A percentile compares a stretch with the other conserved stretches of the same genome.
phyloP scores from a whole-genome alignment of 2,113 vertebrate species.

The Elephantulus edwardii region DNA sequence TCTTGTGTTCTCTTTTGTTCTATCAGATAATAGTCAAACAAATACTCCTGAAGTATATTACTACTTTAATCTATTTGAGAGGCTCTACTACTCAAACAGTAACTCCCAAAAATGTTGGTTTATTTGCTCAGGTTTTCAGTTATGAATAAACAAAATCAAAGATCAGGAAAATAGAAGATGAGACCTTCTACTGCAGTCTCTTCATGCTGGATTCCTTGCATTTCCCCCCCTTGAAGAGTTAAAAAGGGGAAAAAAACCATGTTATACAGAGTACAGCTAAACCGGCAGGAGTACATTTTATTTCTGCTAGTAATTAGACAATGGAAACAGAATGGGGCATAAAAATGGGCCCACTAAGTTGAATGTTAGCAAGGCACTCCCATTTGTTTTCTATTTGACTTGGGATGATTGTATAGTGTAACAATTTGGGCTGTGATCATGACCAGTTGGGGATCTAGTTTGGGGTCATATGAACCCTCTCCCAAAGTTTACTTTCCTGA shows the following conservation, averaged over 20 bases:
- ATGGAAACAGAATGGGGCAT: no score
- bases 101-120: neutral
- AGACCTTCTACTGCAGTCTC: neutral
- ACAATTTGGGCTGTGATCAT: neutral
- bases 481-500: neutral
- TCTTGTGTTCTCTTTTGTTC: neutral
- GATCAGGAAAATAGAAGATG: neutral
- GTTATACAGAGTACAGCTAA: no score
- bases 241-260: no score
- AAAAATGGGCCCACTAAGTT: no score
- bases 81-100: neutral
- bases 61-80: neutral
- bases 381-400: conserved; percentile 39
- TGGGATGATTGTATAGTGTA: neutral
- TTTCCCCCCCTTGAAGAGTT: no score
- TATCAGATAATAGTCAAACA: neutral
- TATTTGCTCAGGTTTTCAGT: neutral
- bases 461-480: neutral
- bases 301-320: no score
- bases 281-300: no score
- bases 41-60: neutral
- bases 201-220: conserved; percentile 74
- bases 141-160: conserved; percentile 35
- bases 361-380: no score
- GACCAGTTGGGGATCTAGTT: neutral